Percentiles rank a stretch among this genome's conserved stretches.
phyloP scores from a whole-genome alignment of 1,140 invertebrate species.

The Brachionus plicatilis region DNA sequence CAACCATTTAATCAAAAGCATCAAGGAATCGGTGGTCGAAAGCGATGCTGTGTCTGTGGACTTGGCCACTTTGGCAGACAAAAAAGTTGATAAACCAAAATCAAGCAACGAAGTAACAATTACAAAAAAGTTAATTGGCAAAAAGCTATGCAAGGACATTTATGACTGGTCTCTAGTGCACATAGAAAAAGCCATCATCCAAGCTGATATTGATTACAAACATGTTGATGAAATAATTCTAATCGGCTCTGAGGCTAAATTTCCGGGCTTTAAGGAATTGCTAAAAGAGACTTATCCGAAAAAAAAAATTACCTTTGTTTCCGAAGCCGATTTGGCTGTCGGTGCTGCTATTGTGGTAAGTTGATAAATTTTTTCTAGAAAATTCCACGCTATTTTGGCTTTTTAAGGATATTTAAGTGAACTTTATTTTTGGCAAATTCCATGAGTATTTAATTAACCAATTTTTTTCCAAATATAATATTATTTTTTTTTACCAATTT shows the following conservation, averaged over 20 bases:
- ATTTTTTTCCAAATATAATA: no score
- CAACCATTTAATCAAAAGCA: neutral
- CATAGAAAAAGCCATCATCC: slow-evolving; percentile 17
- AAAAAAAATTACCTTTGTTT: slow-evolving; percentile 24
- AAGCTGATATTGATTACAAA: slow-evolving; percentile 23
- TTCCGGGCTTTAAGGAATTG: slow-evolving; percentile 25
- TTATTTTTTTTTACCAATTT: no score
- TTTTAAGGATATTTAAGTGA: no score
- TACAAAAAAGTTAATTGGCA: neutral
- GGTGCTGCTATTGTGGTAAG: slow-evolving; percentile 33
- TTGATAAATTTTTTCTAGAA: neutral
- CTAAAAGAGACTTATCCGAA: slow-evolving; percentile 9
- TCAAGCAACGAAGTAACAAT: neutral
- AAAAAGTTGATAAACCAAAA: neutral
- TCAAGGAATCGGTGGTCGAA: neutral
- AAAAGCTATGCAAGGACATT: slow-evolving; percentile 24
- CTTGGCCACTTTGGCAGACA: neutral
- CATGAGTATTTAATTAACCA: no score
- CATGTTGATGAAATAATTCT: slow-evolving; percentile 20
- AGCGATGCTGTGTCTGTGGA: neutral
- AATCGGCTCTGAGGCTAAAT: neutral
- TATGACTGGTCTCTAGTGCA: slow-evolving; percentile 34
- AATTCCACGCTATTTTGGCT: no score
- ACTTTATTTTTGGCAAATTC: no score
- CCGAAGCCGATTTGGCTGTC: slow-evolving; percentile 20